Percentiles rank a stretch among this genome's conserved stretches.
Evolutionary conservation across 1,140 invertebrate species (phyloP).

Genomic region (Philopotamus ludificatus): DNA sequence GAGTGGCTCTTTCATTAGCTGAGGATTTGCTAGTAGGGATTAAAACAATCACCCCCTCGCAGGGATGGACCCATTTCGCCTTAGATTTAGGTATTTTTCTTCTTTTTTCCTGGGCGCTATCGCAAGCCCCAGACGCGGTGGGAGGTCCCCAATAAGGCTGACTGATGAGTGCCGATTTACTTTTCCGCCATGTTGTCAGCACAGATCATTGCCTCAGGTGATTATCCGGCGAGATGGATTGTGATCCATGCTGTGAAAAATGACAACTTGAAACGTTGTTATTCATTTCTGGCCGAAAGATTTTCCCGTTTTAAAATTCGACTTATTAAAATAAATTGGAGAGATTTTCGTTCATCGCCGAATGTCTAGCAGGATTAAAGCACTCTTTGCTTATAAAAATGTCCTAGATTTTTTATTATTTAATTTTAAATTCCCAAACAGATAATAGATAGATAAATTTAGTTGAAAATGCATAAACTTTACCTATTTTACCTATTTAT

Average conservation of each 20-base stretch:
- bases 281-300: not conserved
- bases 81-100: not conserved
- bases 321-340: not conserved
- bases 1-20: slow-evolving; percentile 15
- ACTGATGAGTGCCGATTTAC: slow-evolving; percentile 40
- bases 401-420: too few relatives aligned
- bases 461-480: too few relatives aligned
- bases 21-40: slow-evolving; percentile 21
- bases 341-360: not conserved
- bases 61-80: not conserved
- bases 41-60: slow-evolving; percentile 17
- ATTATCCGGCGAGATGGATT: slow-evolving; percentile 41
- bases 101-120: not conserved
- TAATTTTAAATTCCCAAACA: not conserved
- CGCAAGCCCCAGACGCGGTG: not conserved
- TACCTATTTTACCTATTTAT: not conserved
- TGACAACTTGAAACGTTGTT: slow-evolving; percentile 11
- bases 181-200: slow-evolving; percentile 33
- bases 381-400: not conserved
- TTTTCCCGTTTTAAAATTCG: not conserved
- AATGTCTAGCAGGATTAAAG: not conserved
- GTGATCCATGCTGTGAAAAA: slow-evolving; percentile 36
- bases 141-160: slow-evolving; percentile 26
- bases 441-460: not conserved
- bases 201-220: slow-evolving; percentile 39